phyloP scores from a whole-genome alignment of 2,797 vertebrate species.

The Emys orbicularis region DNA sequence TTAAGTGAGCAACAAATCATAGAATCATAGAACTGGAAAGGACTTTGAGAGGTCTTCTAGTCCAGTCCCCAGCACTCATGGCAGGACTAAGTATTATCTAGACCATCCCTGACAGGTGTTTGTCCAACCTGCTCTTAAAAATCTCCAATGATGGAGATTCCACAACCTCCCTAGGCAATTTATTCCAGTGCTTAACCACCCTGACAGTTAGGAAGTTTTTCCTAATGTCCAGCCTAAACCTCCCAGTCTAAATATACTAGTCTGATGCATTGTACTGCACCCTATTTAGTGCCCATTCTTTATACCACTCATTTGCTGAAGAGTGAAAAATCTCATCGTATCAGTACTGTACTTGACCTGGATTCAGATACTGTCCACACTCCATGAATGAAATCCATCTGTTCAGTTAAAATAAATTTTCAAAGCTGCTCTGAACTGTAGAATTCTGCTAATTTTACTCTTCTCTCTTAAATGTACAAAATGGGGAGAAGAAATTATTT shows the following conservation, averaged over 20 bases:
- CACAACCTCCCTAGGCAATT: too few species aligned
- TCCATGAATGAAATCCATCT: background rate
- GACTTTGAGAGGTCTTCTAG: too few species aligned
- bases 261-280: background rate
- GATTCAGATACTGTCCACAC: background rate
- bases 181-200: too few species aligned
- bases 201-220: too few species aligned
- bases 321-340: background rate
- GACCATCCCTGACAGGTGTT: too few species aligned
- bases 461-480: background rate
- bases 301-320: fast-evolving
- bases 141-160: too few species aligned
- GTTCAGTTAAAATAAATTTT: background rate
- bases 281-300: background rate
- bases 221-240: too few species aligned
- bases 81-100: too few species aligned
- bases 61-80: too few species aligned
- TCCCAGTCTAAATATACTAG: background rate
- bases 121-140: too few species aligned
- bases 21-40: too few species aligned
- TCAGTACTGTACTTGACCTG: background rate
- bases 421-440: background rate
- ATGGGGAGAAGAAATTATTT: background rate
- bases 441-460: background rate
- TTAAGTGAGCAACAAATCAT: background rate